A percentile compares a stretch with the other conserved stretches of the same genome.
phyloP scores from a whole-genome alignment of 2,113 vertebrate genomes.

The Salvelinus namaycush region DNA sequence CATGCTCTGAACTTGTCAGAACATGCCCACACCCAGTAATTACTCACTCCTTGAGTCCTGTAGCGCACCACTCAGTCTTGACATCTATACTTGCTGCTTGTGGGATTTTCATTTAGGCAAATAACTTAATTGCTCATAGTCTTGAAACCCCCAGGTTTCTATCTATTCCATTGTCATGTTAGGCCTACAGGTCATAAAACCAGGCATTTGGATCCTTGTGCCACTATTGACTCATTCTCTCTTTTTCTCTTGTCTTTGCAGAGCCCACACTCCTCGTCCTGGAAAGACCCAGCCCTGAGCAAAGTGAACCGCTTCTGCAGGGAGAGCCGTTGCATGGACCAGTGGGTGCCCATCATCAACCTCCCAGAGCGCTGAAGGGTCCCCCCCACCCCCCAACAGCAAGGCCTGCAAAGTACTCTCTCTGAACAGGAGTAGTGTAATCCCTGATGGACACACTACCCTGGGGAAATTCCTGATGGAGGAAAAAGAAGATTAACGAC shows the following conservation, averaged over 20 bases:
- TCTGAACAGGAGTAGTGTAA: constrained; percentile 50
- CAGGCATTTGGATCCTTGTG: not conserved
- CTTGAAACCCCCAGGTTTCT: not conserved
- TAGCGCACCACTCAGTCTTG: constrained; percentile 3
- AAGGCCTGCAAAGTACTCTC: constrained; percentile 41
- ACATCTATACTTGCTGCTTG: constrained; percentile 17
- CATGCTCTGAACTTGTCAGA: constrained; percentile 30
- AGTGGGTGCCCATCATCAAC: constrained; percentile 96
- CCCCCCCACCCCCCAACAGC: constrained; percentile 58
- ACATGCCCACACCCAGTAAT: constrained; percentile 32
- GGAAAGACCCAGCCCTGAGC: constrained; percentile 91
- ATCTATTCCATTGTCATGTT: not conserved
- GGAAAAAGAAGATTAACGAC: constrained; percentile 12
- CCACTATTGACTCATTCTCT: constrained; percentile 47
- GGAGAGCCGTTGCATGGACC: constrained; percentile 94
- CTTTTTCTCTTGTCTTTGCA: constrained; percentile 51
- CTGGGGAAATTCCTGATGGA: constrained; percentile 56
- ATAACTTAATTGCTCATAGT: not conserved
- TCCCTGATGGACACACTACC: constrained; percentile 58
- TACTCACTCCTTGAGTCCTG: constrained; percentile 33
- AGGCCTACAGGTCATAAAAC: not conserved
- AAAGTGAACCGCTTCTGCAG: constrained; percentile 93
- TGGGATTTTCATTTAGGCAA: constrained; percentile 16
- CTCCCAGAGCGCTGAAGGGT: constrained; percentile 89
- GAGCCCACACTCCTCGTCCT: constrained; percentile 87